Evolutionary conservation across 2,888 invertebrate species (phyloP), one percentile per base, ranked within the genome.

Genomic region (Matsumyia berberina): DNA sequence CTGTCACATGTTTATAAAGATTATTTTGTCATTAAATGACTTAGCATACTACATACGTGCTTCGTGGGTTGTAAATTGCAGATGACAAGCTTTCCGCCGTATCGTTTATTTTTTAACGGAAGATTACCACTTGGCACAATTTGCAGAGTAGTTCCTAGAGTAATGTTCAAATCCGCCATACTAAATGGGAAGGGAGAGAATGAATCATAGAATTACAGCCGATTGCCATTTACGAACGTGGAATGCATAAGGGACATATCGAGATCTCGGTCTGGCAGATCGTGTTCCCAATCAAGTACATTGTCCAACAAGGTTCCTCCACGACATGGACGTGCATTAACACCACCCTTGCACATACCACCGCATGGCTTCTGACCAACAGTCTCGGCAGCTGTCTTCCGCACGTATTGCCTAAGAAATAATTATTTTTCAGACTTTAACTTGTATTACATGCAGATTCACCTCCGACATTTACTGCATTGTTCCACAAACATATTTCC

Each of bases 61-160:
- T 99, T 98, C 2, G 99, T 99, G n/a, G 97, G 96, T 91, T 99
- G 99, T 67, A 99, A 93, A 92, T 99, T 99, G 86, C 99, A 96
- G 88, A 99, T 97, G 15, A 97, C 97, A 66, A 99, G 92, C 90
- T 96, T 96, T 3, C 98, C 98, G 24, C 95, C 95, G 90, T 95
- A 95, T 90, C 96, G 96, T 88, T 96, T 95, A 83, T 95, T 96
- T 89, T 95, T 95, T 37, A 98, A 91, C 3, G 99, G 99, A 87
- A 99, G 93, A 91, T 97, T 97, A 11, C 98, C 99, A 92, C 98
- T 98, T 44, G 99, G 99, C 87, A 98, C 89, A 88, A 99, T 99
- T 94, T 99, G 99, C 64, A 99, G 93, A 5, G 99, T 98, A n/a
- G 99, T 98, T 35, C 99, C 99, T 86, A 99, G 93, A 88, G 97